These are phyloP conservation scores for Drosophila birchii DNA, from an alignment of 2,888 invertebrate genomes.

Conservation along the genomic window DNA sequence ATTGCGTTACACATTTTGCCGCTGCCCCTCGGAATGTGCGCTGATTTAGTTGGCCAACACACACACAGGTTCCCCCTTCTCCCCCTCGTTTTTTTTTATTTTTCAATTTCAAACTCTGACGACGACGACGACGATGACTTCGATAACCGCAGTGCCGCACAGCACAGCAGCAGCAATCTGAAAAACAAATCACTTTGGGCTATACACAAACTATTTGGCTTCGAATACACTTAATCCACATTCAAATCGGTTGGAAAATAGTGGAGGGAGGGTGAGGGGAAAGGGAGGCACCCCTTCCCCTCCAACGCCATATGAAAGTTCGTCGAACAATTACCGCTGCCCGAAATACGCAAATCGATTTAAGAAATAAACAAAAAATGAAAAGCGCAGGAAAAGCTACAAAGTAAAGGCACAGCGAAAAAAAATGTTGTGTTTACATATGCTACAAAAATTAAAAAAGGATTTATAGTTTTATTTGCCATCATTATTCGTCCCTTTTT, in stretches of 20 bases:
- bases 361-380: constrained; percentile 32
- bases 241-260: constrained; percentile 52
- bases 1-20: constrained; percentile 78
- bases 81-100: not conserved
- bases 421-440: not conserved
- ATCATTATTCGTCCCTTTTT: no score
- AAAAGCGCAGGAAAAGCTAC: constrained; percentile 1
- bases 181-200: constrained; percentile 80
- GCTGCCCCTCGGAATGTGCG: constrained; percentile 73
- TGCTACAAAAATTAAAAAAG: no score
- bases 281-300: not conserved
- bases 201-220: constrained; percentile 61
- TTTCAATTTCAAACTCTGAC: constrained; percentile 56
- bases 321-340: constrained; percentile 70
- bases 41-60: constrained; percentile 62
- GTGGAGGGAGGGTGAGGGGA: not conserved
- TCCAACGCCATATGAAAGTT: constrained; percentile 64
- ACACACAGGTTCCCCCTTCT: constrained; percentile 1
- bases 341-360: constrained; percentile 79
- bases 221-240: constrained; percentile 79
- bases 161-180: constrained; percentile 64
- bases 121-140: constrained; percentile 43
- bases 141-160: constrained; percentile 60
- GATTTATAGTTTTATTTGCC: no score
- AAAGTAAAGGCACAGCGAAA: not conserved